Base-by-base conservation (phyloP, 1,140 invertebrate species). In the Melitaea cinxia region DNA sequence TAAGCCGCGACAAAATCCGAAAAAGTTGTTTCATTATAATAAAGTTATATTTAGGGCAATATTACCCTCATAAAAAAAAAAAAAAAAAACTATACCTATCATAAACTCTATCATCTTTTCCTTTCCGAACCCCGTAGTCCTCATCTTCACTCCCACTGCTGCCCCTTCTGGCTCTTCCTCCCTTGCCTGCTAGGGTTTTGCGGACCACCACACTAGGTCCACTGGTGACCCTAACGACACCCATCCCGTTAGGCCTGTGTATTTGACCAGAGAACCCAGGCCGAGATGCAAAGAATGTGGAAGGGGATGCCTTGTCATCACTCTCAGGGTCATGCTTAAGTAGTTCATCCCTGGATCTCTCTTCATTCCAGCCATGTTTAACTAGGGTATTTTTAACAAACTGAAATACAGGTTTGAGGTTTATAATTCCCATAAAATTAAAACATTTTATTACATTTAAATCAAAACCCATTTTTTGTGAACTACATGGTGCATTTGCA, bases 281-380 rank as follows among this genome's bases (percentile, higher is more conserved):
- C 2, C 78, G 39, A 0, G 78, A 73, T 1, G 63, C 65, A 21
- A 71, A 66, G 62, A 62, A 76, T 0, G 47, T 57, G 1, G 71
- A 64, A 1, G 72, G 61, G 1, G 70, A 50, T n/a, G 65, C 55
- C 28, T 74, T 83, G 0, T 88, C 88, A 9, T 87, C 73, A 62
- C 79, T 86, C 37, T 92, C 91, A 0, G 89, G 89, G 63, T 92
- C 91, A 45, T 88, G 73, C 42, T 85, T 86, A 0, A 92, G 68
- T 0, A 92, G 77, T 45, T 91, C 89, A 64, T 92, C 91, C 10
- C 91, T 78, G 1, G 89, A 68, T 35, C 87, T 70, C 47, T 92
- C 91, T 67, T 92, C 91, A 65, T 85, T 92, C 91, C 91, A 92
- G 17, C 77, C 75, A 30, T 91, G 84, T 74, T 90, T 91, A 24